Evolutionary conservation across 2,888 invertebrate genomes (phyloP), one percentile per base, ranked within the genome.

Genomic region (Spialia ferax): DNA sequence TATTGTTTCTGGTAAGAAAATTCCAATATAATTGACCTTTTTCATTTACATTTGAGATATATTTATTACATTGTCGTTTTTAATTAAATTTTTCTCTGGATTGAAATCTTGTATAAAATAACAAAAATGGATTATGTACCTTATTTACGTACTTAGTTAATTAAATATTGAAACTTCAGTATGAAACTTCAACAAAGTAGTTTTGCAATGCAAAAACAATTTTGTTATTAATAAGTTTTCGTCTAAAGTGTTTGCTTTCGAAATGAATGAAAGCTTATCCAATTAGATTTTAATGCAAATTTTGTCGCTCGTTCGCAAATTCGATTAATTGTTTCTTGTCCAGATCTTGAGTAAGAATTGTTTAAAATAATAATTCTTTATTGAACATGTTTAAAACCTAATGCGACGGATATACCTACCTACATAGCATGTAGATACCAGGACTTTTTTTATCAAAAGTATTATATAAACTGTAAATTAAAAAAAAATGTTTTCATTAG

Each of bases 171-270:
- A 23, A 52, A 52, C 20, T 20, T 20, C 7, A 20, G 18, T 20
- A 20, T 15, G 18, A 18, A 48, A 48, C 48, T 48, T 20, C 48
- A 48, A 48, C 20, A 20, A 4, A 20, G 59, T 63, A 56, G 45
- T 70, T 66, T 63, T 48, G 48, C 55, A 50, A 55, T 38, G 55
- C 55, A 45, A 48, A 56, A 64, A 50, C 55, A 56, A 56, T 48
- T 64, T 48, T 29, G 48, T 56, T 15, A 48, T 48, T 45, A 57
- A 48, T 35, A 64, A 57, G 50, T 64, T 35, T 56, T 23, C 15
- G 32, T 18, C 38, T 50, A 64, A 70, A 61, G 54, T 63, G 63
- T 73, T 69, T 67, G 23, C 55, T 70, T 68, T 68, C 45, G 15
- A 64, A 57, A 48, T 55, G 32, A 56, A 48, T 64, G 20, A 64